A percentile compares a stretch with the other conserved stretches of the same genome.
Conservation (phyloP, 2,113 vertebrate species). For the Martes martes region DNA sequence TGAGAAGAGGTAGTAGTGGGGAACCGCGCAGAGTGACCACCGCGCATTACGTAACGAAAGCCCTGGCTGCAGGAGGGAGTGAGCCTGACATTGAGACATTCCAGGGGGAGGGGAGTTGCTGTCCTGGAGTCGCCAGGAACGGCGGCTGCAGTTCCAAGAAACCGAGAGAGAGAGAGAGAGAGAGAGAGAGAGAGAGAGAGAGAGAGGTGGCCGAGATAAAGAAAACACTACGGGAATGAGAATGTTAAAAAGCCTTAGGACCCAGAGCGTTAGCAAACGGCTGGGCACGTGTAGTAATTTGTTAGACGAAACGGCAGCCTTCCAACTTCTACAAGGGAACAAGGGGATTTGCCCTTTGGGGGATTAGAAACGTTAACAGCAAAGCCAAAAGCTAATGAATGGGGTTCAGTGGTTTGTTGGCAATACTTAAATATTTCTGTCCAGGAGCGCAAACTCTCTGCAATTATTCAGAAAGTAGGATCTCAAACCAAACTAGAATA, state of each 20-base stretch:
- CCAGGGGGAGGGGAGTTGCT: conserved; percentile 76
- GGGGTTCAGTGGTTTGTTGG: conserved; percentile 22
- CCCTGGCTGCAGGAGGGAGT: conserved; percentile 65
- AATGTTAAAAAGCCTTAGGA: neutral
- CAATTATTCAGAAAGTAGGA: conserved; percentile 31
- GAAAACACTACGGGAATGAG: conserved; percentile 32
- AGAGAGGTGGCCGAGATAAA: conserved; percentile 48
- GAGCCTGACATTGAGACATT: conserved; percentile 80
- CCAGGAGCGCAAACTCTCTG: conserved; percentile 45
- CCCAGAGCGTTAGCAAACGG: conserved; percentile 15
- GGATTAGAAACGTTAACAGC: neutral
- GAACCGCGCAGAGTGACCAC: conserved; percentile 57
- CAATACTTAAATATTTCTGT: conserved; percentile 25
- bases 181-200: neutral
- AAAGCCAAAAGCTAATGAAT: conserved; percentile 42
- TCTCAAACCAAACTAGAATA: neutral
- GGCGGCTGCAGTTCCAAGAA: conserved; percentile 68
- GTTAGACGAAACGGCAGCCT: conserved; percentile 40
- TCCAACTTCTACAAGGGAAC: conserved; percentile 63
- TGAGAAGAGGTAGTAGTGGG: neutral
- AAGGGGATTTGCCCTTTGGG: conserved; percentile 43
- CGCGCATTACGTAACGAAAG: conserved; percentile 79
- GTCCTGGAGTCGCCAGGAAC: conserved; percentile 68
- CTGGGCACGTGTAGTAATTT: conserved; percentile 44
- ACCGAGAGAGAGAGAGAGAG: neutral